Percentiles rank a stretch among this genome's conserved stretches.
Evolutionary conservation across 2,888 invertebrate species (phyloP).

Genomic region (Prosopocoilus inquinatus): DNA sequence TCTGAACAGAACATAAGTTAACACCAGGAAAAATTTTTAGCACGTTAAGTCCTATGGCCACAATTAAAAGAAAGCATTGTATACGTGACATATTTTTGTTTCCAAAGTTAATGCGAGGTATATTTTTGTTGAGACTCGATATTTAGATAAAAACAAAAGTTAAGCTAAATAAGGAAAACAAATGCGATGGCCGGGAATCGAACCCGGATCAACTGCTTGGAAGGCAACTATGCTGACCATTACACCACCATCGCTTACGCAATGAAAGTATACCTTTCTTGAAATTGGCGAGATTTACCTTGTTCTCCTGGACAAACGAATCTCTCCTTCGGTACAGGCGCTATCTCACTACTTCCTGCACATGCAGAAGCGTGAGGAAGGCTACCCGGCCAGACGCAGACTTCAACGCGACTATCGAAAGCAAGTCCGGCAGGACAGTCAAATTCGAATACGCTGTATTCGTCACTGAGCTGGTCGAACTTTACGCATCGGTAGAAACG

Average conservation of each 20-base stretch:
- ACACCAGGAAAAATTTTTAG: too few relatives aligned
- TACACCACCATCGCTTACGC: constrained; percentile 37
- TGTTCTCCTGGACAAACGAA: constrained; percentile 67
- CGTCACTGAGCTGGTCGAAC: constrained; percentile 71
- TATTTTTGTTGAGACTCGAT: too few relatives aligned
- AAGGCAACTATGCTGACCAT: constrained; percentile 53
- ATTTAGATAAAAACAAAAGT: constrained; percentile 1
- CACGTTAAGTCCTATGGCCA: too few relatives aligned
- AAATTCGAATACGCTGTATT: constrained; percentile 78
- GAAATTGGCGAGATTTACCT: constrained; percentile 44
- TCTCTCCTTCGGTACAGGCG: constrained; percentile 66
- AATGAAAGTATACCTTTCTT: background rate
- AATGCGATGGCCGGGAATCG: constrained; percentile 49
- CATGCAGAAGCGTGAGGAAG: constrained; percentile 70
- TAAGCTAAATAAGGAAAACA: background rate
- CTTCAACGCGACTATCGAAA: constrained; percentile 73
- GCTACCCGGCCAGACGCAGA: constrained; percentile 80
- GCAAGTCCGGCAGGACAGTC: constrained; percentile 76
- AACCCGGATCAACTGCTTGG: constrained; percentile 53
- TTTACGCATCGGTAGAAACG: constrained; percentile 80
- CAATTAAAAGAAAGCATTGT: too few relatives aligned
- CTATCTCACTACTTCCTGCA: constrained; percentile 75
- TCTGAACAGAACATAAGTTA: too few relatives aligned
- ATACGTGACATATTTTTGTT: too few relatives aligned
- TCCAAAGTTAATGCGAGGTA: too few relatives aligned